These are phyloP conservation scores for Oopsacas minuta DNA, from an alignment of 37 sponge, comb jelly and placozoan genomes.

Conservation along the genomic window DNA sequence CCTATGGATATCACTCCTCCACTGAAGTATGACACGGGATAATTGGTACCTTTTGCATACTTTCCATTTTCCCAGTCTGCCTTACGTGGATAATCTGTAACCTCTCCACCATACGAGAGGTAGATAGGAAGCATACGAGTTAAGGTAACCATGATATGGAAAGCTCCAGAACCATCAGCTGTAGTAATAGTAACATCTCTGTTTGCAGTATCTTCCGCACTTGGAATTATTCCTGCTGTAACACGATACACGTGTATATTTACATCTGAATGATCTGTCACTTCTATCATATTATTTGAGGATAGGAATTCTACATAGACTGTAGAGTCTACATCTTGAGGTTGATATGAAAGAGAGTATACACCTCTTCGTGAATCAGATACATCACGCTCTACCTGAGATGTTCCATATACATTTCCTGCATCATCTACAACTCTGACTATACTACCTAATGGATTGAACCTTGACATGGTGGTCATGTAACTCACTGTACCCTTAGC, in stretches of 20 bases:
- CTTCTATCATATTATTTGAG: background rate
- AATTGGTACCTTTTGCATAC: background rate
- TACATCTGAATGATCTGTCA: background rate
- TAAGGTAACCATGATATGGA: background rate
- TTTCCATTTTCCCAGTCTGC: background rate
- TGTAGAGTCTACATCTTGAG: background rate
- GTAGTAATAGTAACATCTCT: background rate
- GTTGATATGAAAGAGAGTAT: background rate
- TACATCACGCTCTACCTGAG: background rate
- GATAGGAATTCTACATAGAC: background rate
- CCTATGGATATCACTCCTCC: background rate
- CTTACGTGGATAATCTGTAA: background rate
- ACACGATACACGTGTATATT: background rate
- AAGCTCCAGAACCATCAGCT: background rate
- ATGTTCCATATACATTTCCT: background rate
- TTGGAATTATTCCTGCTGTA: background rate
- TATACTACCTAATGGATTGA: background rate
- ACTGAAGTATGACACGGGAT: background rate
- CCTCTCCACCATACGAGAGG: background rate
- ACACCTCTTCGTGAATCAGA: background rate
- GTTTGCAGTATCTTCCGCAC: background rate
- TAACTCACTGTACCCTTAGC: background rate
- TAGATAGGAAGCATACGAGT: conserved; percentile 1
- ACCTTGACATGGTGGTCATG: background rate
- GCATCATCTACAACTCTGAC: background rate